phyloP scores from a whole-genome alignment of 2,888 invertebrate genomes.

The Dascillus cervinus region DNA sequence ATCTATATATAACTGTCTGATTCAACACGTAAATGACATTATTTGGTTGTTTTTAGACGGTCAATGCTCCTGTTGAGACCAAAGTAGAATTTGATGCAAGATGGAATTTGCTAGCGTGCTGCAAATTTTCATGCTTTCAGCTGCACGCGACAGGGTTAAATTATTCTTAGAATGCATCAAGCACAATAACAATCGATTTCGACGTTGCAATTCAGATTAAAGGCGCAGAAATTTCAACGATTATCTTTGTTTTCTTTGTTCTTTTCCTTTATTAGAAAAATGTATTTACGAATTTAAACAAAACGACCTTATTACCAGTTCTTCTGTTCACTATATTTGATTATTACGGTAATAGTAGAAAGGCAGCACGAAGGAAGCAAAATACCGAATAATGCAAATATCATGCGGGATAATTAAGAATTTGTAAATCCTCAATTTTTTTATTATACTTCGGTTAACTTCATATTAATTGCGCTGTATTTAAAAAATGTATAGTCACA shows the following conservation, averaged over 20 bases:
- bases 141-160: constrained; percentile 33
- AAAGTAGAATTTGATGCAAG: constrained; percentile 29
- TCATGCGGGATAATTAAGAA: no score
- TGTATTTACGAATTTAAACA: constrained; percentile 1
- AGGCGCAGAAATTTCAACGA: constrained; percentile 4
- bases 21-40: constrained; percentile 31
- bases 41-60: constrained; percentile 34
- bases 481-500: no score
- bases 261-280: no score
- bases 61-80: constrained; percentile 27
- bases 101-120: constrained; percentile 31
- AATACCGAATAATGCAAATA: no score
- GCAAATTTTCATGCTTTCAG: constrained; percentile 32
- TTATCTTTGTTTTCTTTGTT: no score
- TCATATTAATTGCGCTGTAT: no score
- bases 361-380: no score
- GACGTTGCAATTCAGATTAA: constrained; percentile 10
- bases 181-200: constrained; percentile 10
- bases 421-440: no score
- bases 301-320: no score
- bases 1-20: constrained; percentile 33
- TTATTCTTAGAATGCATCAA: constrained; percentile 27
- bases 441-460: no score
- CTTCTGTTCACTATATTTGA: no score
- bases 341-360: no score